Evolutionary conservation across 2,888 invertebrate genomes (phyloP).

Genomic region (Acrobasis suavella): DNA sequence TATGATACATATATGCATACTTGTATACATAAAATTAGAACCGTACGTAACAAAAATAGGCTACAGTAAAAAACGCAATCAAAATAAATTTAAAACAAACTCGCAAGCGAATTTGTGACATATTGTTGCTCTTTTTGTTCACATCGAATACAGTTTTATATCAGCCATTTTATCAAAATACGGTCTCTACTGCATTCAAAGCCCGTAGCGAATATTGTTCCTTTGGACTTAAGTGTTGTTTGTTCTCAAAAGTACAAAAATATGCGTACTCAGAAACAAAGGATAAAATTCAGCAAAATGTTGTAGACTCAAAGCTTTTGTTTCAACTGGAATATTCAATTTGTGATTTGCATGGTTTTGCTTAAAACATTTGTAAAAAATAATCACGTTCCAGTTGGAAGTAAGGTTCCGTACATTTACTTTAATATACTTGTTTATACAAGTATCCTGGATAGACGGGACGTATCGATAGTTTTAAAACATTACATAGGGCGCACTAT

Average conservation of each 20-base stretch:
- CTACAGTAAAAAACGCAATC: too few relatives aligned
- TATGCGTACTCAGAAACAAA: constrained; percentile 18
- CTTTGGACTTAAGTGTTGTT: constrained; percentile 11
- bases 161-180: constrained; percentile 2
- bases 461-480: too few relatives aligned
- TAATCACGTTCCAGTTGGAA: too few relatives aligned
- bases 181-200: constrained; percentile 14
- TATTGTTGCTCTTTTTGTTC: not conserved
- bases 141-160: not conserved
- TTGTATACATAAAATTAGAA: too few relatives aligned
- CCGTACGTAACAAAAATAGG: too few relatives aligned
- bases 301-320: constrained; percentile 9
- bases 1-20: too few relatives aligned
- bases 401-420: too few relatives aligned
- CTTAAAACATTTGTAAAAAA: not conserved
- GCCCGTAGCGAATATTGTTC: constrained; percentile 12
- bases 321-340: constrained; percentile 18
- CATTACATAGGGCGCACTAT: too few relatives aligned
- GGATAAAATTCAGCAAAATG: constrained; percentile 9
- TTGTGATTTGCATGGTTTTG: constrained; percentile 15
- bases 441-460: too few relatives aligned
- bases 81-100: too few relatives aligned
- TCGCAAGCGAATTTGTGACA: not conserved
- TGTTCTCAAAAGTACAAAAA: constrained; percentile 11
- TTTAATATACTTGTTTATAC: too few relatives aligned